Conservation (phyloP, 2,888 invertebrate genomes). For the Branchellion lobata region DNA sequence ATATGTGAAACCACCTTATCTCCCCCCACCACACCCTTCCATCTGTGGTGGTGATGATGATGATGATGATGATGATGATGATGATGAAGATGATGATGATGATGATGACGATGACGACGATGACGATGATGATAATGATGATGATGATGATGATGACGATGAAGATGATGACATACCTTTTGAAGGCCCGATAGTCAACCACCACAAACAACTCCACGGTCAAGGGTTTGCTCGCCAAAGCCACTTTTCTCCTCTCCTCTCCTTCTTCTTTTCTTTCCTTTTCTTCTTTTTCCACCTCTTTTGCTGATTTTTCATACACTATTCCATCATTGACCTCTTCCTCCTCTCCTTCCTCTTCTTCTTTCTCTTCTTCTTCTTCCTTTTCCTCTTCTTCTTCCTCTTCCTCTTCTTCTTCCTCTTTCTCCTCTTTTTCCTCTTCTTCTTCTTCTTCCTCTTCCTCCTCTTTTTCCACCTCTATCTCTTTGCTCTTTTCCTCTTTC, state of each 20-base stretch:
- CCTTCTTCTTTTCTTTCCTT: neutral
- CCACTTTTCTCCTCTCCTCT: neutral
- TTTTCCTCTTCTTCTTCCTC: constrained; percentile 27
- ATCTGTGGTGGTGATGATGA: constrained; percentile 36
- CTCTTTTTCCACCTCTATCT: neutral
- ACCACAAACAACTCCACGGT: neutral
- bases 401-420: constrained; percentile 11
- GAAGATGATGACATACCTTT: neutral
- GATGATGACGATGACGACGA: constrained; percentile 38
- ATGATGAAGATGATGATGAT: constrained; percentile 42
- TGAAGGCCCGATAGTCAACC: neutral
- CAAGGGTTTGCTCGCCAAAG: neutral
- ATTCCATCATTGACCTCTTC: neutral
- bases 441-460: constrained; percentile 13
- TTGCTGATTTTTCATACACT: neutral
- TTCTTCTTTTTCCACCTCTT: neutral
- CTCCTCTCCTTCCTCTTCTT: constrained; percentile 30
- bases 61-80: constrained; percentile 42
- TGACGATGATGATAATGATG: constrained; percentile 40
- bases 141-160: constrained; percentile 36
- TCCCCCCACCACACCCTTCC: neutral
- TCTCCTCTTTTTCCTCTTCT: neutral
- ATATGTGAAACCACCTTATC: neutral
- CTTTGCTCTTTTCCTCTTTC: constrained; percentile 16
- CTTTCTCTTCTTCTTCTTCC: constrained; percentile 25